Evolutionary conservation across 2,888 invertebrate species (phyloP).

Genomic region (Mayetiola destructor): DNA sequence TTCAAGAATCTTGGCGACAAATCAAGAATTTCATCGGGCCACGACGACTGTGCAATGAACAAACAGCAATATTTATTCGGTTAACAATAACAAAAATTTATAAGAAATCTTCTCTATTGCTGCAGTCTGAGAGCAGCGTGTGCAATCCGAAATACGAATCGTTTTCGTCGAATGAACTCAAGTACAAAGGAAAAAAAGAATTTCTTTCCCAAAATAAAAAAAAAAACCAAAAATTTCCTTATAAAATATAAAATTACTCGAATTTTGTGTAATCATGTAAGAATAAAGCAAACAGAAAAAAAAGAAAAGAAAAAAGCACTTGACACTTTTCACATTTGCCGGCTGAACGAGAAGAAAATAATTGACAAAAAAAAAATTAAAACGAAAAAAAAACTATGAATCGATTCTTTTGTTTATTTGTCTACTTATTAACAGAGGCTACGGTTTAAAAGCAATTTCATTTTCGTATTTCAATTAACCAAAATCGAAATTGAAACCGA

Average conservation of each 20-base stretch:
- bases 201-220: too few relatives aligned
- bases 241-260: too few relatives aligned
- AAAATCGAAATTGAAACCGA: too few relatives aligned
- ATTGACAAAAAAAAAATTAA: background rate
- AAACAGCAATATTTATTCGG: background rate
- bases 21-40: slow-evolving; percentile 9
- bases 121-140: too few relatives aligned
- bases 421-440: background rate
- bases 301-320: background rate
- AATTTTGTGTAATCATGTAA: too few relatives aligned
- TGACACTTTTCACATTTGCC: background rate
- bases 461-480: background rate
- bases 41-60: background rate
- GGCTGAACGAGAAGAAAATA: background rate
- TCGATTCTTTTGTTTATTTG: slow-evolving; percentile 3
- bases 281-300: background rate
- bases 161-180: too few relatives aligned
- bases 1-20: slow-evolving; percentile 9
- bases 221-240: too few relatives aligned
- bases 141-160: too few relatives aligned
- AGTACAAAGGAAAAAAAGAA: too few relatives aligned
- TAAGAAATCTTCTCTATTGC: too few relatives aligned
- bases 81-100: slow-evolving; percentile 10
- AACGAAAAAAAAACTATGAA: background rate
- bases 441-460: background rate